These are phyloP conservation scores for Distichodus sexfasciatus DNA, from an alignment of 2,797 vertebrate genomes.

Conservation along the genomic window DNA sequence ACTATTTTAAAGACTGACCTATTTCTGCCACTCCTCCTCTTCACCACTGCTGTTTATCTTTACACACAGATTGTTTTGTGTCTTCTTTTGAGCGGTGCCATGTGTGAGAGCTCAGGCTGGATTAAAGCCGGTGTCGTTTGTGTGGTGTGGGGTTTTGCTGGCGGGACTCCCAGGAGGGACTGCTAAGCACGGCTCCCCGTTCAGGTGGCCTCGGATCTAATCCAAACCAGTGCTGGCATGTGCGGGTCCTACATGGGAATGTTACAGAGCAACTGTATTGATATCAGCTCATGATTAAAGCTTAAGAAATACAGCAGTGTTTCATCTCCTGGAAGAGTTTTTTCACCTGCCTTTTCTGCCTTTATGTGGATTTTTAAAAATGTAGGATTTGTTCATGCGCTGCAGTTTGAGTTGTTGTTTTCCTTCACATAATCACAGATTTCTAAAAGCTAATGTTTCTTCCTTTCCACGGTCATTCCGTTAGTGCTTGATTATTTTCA, in stretches of 20 bases:
- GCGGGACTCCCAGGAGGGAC: not conserved
- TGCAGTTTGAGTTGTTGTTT: too few relatives aligned
- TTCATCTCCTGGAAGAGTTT: not conserved
- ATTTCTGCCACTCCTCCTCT: not conserved
- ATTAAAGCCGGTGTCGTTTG: not conserved
- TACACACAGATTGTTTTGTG: not conserved
- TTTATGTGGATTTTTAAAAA: not conserved
- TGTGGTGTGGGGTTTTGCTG: not conserved
- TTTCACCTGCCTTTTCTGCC: not conserved
- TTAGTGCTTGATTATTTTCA: too few relatives aligned
- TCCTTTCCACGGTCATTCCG: too few relatives aligned
- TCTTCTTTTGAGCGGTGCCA: not conserved
- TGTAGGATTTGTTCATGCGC: not conserved
- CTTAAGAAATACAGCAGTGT: not conserved
- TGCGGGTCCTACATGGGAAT: not conserved
- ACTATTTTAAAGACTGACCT: not conserved
- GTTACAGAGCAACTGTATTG: not conserved
- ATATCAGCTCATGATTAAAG: not conserved
- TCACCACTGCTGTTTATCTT: not conserved
- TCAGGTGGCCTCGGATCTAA: not conserved
- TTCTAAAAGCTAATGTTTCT: too few relatives aligned
- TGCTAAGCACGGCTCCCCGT: not conserved
- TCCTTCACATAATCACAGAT: too few relatives aligned
- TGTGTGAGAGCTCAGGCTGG: not conserved
- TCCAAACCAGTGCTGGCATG: not conserved